Evolutionary conservation across 2,888 invertebrate genomes (phyloP).

Genomic region (Callyntrura sp.): DNA sequence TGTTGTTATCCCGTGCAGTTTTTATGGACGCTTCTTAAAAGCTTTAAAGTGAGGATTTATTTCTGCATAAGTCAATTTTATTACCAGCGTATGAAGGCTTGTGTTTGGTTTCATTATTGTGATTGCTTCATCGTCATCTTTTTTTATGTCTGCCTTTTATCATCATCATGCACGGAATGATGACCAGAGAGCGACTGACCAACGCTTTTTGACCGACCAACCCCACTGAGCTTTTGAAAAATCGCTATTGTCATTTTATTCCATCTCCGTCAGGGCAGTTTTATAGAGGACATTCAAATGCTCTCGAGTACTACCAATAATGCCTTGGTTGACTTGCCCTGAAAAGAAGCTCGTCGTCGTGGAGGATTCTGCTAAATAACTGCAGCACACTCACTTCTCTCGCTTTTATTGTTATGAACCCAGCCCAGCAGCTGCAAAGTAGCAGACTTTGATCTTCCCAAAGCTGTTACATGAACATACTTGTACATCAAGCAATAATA

Average conservation of each 20-base stretch:
- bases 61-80: conserved; percentile 57
- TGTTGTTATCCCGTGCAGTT: conserved; percentile 5
- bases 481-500: conserved; percentile 36
- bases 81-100: conserved; percentile 54
- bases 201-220: conserved; percentile 64
- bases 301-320: not conserved
- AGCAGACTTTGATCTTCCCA: conserved; percentile 19
- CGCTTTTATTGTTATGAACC: conserved; percentile 33
- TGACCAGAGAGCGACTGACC: conserved; percentile 46
- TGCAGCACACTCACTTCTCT: not conserved
- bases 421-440: conserved; percentile 5
- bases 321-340: conserved; percentile 44
- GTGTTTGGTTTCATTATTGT: conserved; percentile 60
- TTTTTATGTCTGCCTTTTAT: conserved; percentile 51
- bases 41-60: conserved; percentile 45
- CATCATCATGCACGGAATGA: conserved; percentile 42
- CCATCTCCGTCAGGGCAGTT: conserved; percentile 1
- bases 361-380: conserved; percentile 1
- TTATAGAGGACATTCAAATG: not conserved
- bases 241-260: conserved; percentile 18
- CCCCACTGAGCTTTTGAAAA: conserved; percentile 72
- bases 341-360: not conserved
- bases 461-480: conserved; percentile 20
- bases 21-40: conserved; percentile 22
- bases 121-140: conserved; percentile 65